A percentile compares a stretch with the other conserved stretches of the same genome.
These are phyloP conservation scores for Pterophyllum scalare DNA, from an alignment of 2,113 vertebrate genomes.

Conservation along the genomic window DNA sequence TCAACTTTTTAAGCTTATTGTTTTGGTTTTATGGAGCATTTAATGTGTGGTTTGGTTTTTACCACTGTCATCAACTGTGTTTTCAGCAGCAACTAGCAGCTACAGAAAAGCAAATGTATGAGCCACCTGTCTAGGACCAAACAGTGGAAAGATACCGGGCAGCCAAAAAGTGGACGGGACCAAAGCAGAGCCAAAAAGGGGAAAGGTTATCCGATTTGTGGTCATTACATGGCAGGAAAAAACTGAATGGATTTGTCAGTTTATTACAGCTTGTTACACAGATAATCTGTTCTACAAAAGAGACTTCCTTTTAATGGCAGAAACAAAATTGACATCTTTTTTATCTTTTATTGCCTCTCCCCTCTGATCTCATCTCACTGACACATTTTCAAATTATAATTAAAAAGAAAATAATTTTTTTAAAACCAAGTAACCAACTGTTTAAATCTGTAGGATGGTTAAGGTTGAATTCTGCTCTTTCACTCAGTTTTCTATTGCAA, in stretches of 20 bases:
- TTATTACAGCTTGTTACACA: not conserved
- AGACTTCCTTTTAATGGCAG: not conserved
- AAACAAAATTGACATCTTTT: not conserved
- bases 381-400: not conserved
- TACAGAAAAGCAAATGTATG: not conserved
- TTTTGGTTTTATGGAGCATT: slow-evolving; percentile 10
- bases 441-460: not conserved
- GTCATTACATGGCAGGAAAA: not conserved
- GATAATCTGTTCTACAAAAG: not conserved
- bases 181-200: not conserved
- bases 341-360: not conserved
- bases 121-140: not conserved
- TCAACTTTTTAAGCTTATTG: not conserved
- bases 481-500: not conserved
- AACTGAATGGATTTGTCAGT: not conserved
- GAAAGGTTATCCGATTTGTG: not conserved
- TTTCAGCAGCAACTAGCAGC: not conserved
- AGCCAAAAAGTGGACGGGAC: not conserved
- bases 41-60: not conserved
- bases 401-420: no score
- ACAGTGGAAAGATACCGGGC: not conserved
- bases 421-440: not conserved
- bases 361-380: not conserved
- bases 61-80: not conserved
- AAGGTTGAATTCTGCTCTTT: not conserved